phyloP scores from a whole-genome alignment of 2,797 vertebrate genomes.

The Periparus ater region DNA sequence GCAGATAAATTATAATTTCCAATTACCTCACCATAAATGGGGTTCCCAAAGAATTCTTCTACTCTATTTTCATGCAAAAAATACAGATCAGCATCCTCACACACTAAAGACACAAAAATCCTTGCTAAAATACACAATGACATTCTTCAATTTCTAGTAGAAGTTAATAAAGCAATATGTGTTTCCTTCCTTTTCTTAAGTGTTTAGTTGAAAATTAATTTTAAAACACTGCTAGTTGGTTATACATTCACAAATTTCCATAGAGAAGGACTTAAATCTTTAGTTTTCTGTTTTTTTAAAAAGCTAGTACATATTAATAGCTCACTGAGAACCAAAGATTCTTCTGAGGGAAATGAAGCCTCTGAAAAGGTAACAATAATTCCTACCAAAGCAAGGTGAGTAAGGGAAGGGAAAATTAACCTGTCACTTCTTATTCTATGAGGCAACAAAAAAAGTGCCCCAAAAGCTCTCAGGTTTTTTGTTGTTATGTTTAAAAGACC shows the following conservation, averaged over 20 bases:
- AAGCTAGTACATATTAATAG: background rate
- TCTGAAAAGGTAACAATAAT: background rate
- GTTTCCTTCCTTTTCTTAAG: background rate
- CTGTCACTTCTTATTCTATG: background rate
- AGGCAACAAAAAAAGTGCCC: background rate
- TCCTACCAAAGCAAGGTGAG: background rate
- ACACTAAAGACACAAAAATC: background rate
- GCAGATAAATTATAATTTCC: conserved; percentile 12
- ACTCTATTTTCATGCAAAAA: background rate
- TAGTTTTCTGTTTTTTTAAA: background rate
- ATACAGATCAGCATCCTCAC: background rate
- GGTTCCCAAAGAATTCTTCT: background rate
- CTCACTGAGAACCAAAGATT: background rate
- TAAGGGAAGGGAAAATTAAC: background rate
- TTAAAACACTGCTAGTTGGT: background rate
- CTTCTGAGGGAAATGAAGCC: background rate
- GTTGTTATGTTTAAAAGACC: background rate
- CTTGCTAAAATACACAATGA: background rate
- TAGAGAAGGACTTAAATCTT: background rate
- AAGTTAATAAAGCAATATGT: background rate
- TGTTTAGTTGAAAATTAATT: background rate
- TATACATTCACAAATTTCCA: conserved; percentile 11
- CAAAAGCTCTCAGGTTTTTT: background rate
- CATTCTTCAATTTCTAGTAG: background rate
- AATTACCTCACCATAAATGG: background rate